phyloP scores from a whole-genome alignment of 2,113 vertebrate genomes.

The Apodemus sylvaticus region DNA sequence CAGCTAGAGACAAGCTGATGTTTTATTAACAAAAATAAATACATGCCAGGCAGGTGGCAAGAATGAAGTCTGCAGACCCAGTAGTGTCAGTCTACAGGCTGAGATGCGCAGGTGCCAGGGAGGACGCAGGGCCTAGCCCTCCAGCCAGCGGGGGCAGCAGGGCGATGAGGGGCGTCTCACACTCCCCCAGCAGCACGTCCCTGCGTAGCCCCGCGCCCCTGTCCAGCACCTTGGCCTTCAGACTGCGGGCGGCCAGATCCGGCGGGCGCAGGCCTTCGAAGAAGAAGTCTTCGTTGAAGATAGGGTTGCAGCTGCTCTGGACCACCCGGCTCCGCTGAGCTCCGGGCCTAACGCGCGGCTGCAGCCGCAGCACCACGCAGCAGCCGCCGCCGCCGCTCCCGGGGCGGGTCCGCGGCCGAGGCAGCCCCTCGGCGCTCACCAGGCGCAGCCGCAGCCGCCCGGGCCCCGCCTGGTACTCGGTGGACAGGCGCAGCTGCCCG shows the following conservation, averaged over 20 bases:
- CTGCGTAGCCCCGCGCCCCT: slow-evolving; percentile 71
- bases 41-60: background rate
- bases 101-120: slow-evolving; percentile 36
- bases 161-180: slow-evolving; percentile 61
- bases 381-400: slow-evolving; percentile 76
- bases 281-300: slow-evolving; percentile 86
- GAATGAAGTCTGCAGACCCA: background rate
- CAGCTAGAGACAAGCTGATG: background rate
- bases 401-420: slow-evolving; percentile 40
- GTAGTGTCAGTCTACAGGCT: background rate
- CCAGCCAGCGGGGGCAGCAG: slow-evolving; percentile 71
- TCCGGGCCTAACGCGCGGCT: slow-evolving; percentile 60
- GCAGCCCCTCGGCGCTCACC: slow-evolving; percentile 81
- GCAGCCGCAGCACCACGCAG: slow-evolving; percentile 75
- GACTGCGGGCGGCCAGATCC: slow-evolving; percentile 62
- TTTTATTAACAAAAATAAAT: slow-evolving; percentile 79
- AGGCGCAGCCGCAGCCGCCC: slow-evolving; percentile 79
- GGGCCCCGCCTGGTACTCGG: slow-evolving; percentile 72
- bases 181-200: slow-evolving; percentile 77
- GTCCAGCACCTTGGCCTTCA: slow-evolving; percentile 81
- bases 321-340: slow-evolving; percentile 80
- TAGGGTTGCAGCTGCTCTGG: slow-evolving; percentile 78
- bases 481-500: slow-evolving; percentile 76
- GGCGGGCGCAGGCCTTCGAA: slow-evolving; percentile 77
- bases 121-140: background rate